Evolutionary conservation across 2,888 invertebrate species (phyloP), one percentile per base, ranked within the genome.

Genomic region (Priocnemis perturbator): DNA sequence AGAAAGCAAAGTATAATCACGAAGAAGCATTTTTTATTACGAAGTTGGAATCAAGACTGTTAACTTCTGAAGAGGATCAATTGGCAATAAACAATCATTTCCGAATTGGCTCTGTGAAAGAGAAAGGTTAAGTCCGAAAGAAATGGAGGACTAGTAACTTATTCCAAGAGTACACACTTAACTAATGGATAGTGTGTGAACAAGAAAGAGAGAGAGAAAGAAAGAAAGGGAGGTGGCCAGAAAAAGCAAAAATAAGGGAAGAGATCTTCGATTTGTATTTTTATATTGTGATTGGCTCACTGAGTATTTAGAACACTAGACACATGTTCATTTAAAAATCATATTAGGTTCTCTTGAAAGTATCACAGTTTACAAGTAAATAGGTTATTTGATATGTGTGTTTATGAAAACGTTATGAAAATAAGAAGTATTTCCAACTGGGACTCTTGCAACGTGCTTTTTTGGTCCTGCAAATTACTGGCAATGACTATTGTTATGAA

Each of bases 221-320:
- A 68, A 58, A 26, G 55, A 74, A 63, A 73, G 60, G 60, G 58
- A 69, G 64, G 45, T 44, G n/a, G 14, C 7, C 0, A 20, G 44
- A 21, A 59, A 50, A 60, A 26, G n/a, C 9, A 7, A 53, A 61
- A 61, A 23, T 21, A 55, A 21, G 55, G 26, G 70, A 37, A 57
- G 67, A 76, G 74, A 76, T 73, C 70, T 81, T 81, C 73, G 70
- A 84, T 85, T 85, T 86, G 86, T 87, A 87, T 87, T 87, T 87
- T 87, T 87, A 83, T 87, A 87, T 85, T 80, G 80, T 80, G 82
- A 84, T 83, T 80, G 73, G 77, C 72, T 76, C 71, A 57, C 74
- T 65, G 73, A 77, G 65, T 80, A 77, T 66, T 71, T 79, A 82
- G 71, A 68, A 80, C 66, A 76, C 71, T 71, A 76, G 73, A 67